Evolutionary conservation across 1,140 invertebrate genomes (phyloP), one percentile per base, ranked within the genome.

Genomic region (Tribolium madens): DNA sequence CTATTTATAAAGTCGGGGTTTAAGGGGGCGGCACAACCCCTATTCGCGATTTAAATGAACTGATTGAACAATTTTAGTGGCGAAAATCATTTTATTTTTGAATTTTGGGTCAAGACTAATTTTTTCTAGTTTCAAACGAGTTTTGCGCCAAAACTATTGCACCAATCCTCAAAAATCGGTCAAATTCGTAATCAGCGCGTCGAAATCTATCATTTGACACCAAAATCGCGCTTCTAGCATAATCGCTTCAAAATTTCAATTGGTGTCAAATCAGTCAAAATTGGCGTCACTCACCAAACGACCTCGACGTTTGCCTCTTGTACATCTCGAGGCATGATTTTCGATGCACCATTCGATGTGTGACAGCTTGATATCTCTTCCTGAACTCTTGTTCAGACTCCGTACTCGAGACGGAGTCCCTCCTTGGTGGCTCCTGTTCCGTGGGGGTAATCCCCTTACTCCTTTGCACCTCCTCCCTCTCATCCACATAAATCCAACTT

Each of bases 281-380:
- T 6, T 42, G n/a, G 7, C 7, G n/a, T 1, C n/a, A 90, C 89
- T 91, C 87, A 97, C 96, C 93, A 83, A 97, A 96, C 57, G 91
- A 92, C 80, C 95, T 95, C 14, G 92, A 91, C 10, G 93, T 91
- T 80, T 97, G 91, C 75, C 95, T 89, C 84, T 93, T 92, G 82
- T 96, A 96, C 91, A 97, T 94, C 86, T 97, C 95, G 10, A 95
- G 91, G 81, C 94, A 96, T n/a, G 94, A 95, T 84, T 96, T 95
- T 73, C 96, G 88, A 86, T 97, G 96, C 0, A 97, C 94, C 87
- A 97, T 93, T 50, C 95, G 89, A 86, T 96, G 95, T 3, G 95
- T 95, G 36, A 96, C 91, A 5, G 93, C 92, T 79, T 96, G 93
- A 83, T 96, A 97, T 76, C 93, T 92, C 84, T 95, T 93, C 70